Conservation (phyloP, 2,113 vertebrate species). For the Callopanchax toddi region DNA sequence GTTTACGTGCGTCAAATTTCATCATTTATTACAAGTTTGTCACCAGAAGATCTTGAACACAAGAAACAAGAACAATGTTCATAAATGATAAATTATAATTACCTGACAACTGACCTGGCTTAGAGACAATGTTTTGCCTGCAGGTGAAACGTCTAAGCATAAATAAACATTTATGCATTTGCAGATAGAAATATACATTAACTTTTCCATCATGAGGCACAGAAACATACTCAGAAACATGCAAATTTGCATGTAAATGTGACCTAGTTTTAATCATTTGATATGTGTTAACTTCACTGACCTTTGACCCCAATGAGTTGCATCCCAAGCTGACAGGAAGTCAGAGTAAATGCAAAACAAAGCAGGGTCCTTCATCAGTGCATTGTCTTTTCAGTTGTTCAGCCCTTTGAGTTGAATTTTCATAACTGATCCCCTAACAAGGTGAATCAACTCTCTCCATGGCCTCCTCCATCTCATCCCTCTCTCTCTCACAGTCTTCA, state of each 20-base stretch:
- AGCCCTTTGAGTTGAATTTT: slow-evolving; percentile 17
- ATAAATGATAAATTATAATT: background rate
- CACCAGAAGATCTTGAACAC: background rate
- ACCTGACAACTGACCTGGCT: no score
- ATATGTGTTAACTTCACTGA: slow-evolving; percentile 22
- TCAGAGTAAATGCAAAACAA: slow-evolving; percentile 18
- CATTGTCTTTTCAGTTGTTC: background rate
- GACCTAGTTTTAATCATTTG: slow-evolving; percentile 3
- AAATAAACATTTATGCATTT: slow-evolving; percentile 3
- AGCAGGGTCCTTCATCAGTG: slow-evolving; percentile 16
- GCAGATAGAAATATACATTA: slow-evolving; percentile 18
- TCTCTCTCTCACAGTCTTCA: slow-evolving; percentile 81
- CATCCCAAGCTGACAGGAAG: slow-evolving; percentile 17
- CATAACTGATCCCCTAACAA: slow-evolving; percentile 54
- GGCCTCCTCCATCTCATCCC: slow-evolving; percentile 73
- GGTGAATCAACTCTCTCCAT: slow-evolving; percentile 71
- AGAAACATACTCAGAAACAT: slow-evolving; percentile 50
- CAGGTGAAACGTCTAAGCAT: no score
- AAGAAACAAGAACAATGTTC: background rate
- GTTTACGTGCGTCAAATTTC: background rate
- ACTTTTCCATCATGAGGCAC: slow-evolving; percentile 60
- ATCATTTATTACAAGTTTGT: background rate
- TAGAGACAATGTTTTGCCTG: no score
- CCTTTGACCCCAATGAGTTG: background rate
- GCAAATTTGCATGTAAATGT: slow-evolving; percentile 23